phyloP scores from a whole-genome alignment of 2,888 invertebrate species.

The Chouioia cunea region DNA sequence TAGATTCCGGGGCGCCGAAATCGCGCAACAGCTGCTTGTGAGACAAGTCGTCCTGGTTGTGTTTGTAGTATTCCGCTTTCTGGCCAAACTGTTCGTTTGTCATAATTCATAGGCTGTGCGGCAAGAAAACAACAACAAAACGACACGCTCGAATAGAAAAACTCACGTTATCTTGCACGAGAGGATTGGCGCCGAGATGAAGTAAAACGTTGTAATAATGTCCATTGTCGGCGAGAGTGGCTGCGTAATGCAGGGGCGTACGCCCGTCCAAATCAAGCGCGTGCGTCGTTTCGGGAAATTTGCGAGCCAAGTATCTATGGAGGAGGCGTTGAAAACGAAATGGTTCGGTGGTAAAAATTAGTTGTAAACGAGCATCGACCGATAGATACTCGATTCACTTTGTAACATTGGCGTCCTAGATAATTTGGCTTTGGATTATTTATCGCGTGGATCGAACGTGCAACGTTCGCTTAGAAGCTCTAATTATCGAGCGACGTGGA shows the following conservation, averaged over 20 bases:
- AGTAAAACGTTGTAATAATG: conserved; percentile 88
- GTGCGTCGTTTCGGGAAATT: conserved; percentile 90
- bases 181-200: conserved; percentile 88
- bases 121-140: background rate
- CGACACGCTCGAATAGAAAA: background rate
- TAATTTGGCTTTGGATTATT: no score
- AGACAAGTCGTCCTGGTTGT: conserved; percentile 77
- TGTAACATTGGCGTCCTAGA: no score
- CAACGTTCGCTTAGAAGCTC: no score
- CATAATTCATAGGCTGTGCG: background rate
- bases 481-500: no score
- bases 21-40: conserved; percentile 77
- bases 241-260: conserved; percentile 91
- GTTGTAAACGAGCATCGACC: no score
- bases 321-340: no score
- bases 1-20: conserved; percentile 78
- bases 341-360: no score
- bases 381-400: no score
- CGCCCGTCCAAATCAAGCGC: conserved; percentile 84
- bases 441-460: no score
- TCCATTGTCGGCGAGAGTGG: conserved; percentile 86
- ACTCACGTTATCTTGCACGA: conserved; percentile 85
- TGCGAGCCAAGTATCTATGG: conserved; percentile 78
- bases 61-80: conserved; percentile 84
- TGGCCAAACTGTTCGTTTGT: conserved; percentile 76